Base-by-base conservation (phyloP, 2,888 invertebrate species). In the Pharmacophagus antenor region DNA sequence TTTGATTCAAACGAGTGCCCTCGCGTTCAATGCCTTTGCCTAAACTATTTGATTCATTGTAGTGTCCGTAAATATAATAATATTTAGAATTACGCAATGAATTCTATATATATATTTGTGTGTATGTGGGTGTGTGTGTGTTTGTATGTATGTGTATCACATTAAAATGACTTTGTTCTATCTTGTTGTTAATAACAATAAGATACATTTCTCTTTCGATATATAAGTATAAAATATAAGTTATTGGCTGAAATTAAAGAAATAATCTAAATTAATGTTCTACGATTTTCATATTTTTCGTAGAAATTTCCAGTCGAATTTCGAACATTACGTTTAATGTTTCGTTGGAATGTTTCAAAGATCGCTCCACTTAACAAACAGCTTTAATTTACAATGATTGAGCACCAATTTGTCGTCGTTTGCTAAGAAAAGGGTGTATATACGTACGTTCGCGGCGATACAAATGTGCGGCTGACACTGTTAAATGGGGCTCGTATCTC, bases 381-480 rank as follows among this genome's bases (percentile, higher is more conserved):
- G 31, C 56, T 60, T 31, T 50, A 56, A 56, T 54, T 63, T 50
- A 63, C 56, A 55, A 63, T 63, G 62, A 63, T 61, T 49, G 63
- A 63, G 56, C 62, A 59, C 56, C 58, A 61, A 64, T 64, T 64
- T 64, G 61, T 64, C 41, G 56, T 52, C 57, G 54, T 50, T 57
- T 59, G 51, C 46, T 37, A 56, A 58, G 56, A 61, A 59, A 59
- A 58, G 61, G 58, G 50, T 56, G 31, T 31, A 31, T 31, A 61
- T 56, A 50, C 41, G 60, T 64, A 70, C 70, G 68, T 72, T 71
- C 65, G 66, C 65, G 67, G 72, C 74, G 75, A 80, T 83, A 80
- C 85, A 88, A 88, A 89, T 89, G 84, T 75, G 88, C 86, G 88
- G 88, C 82, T 78, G 88, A 84, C 88, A 80, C 78, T 87, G 87